These are phyloP conservation scores for Trachymyrmex cornetzi DNA, from an alignment of 1,140 invertebrate genomes.

Conservation along the genomic window DNA sequence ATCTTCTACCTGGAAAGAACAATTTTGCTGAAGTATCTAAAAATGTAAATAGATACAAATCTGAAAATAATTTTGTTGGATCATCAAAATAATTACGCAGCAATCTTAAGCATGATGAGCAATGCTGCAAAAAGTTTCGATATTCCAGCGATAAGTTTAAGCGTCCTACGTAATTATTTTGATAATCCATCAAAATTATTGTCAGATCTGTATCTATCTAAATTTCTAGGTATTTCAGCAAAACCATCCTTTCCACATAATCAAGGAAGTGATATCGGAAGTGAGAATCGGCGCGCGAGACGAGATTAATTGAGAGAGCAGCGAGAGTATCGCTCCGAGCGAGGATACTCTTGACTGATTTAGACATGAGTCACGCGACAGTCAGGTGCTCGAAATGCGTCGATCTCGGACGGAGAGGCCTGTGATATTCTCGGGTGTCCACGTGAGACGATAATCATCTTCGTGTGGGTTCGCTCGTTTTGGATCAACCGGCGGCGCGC, in stretches of 20 bases:
- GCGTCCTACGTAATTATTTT: no score
- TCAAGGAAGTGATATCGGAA: conserved; percentile 11
- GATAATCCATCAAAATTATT: no score
- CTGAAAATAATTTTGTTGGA: no score
- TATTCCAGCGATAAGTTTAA: no score
- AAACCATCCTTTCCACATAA: no score
- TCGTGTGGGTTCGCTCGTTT: conserved; percentile 53
- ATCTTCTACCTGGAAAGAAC: neutral
- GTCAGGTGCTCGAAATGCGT: conserved; percentile 63
- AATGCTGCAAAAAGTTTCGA: no score
- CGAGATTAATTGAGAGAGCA: conserved; percentile 21
- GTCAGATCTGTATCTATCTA: no score
- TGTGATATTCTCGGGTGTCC: conserved; percentile 42
- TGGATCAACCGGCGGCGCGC: conserved; percentile 52
- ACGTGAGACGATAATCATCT: conserved; percentile 66
- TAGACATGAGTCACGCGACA: conserved; percentile 68
- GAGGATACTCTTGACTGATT: conserved; percentile 58
- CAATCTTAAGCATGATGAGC: no score
- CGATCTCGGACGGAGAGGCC: conserved; percentile 62
- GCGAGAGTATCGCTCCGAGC: conserved; percentile 25
- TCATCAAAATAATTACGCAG: no score
- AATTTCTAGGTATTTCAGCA: no score
- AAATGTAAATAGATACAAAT: no score
- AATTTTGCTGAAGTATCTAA: no score
- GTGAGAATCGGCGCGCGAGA: conserved; percentile 7